A percentile compares a stretch with the other conserved stretches of the same genome.
Evolutionary conservation across 1,140 invertebrate genomes (phyloP).

Genomic region (Heliconius himera): DNA sequence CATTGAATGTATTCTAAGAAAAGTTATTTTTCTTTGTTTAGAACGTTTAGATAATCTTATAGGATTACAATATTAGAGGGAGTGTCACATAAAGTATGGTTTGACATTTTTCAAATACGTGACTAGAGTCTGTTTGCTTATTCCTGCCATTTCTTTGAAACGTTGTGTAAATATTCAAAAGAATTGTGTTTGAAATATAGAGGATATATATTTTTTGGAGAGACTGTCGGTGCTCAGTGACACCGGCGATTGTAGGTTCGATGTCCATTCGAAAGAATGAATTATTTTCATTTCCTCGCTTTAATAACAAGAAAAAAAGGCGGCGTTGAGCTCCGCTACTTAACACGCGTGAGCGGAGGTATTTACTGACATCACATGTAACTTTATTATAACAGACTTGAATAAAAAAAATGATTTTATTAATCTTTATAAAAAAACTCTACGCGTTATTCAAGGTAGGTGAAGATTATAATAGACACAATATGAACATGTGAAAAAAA

Average conservation of each 20-base stretch:
- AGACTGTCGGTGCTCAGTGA: too few species aligned
- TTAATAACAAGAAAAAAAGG: too few species aligned
- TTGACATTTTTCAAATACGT: conserved; percentile 56
- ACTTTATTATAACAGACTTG: too few species aligned
- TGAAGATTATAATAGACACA: conserved; percentile 36
- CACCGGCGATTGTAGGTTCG: too few species aligned
- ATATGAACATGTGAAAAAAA: conserved; percentile 47
- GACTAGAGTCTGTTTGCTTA: conserved; percentile 34
- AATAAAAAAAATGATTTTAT: too few species aligned
- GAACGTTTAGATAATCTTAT: conserved; percentile 51
- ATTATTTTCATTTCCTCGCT: too few species aligned
- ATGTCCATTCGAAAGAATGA: too few species aligned
- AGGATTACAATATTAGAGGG: conserved; percentile 64
- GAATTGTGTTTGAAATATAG: not conserved
- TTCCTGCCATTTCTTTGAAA: conserved; percentile 7
- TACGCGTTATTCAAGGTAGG: conserved; percentile 13
- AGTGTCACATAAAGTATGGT: conserved; percentile 57
- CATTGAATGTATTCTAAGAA: conserved; percentile 45
- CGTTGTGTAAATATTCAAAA: conserved; percentile 10
- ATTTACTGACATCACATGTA: too few species aligned
- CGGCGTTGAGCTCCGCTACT: too few species aligned
- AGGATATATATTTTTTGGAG: too few species aligned
- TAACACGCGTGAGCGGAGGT: too few species aligned
- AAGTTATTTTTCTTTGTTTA: conserved; percentile 55
- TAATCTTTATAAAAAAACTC: not conserved